phyloP scores from a whole-genome alignment of 2,113 vertebrate genomes.

The Castor canadensis region DNA sequence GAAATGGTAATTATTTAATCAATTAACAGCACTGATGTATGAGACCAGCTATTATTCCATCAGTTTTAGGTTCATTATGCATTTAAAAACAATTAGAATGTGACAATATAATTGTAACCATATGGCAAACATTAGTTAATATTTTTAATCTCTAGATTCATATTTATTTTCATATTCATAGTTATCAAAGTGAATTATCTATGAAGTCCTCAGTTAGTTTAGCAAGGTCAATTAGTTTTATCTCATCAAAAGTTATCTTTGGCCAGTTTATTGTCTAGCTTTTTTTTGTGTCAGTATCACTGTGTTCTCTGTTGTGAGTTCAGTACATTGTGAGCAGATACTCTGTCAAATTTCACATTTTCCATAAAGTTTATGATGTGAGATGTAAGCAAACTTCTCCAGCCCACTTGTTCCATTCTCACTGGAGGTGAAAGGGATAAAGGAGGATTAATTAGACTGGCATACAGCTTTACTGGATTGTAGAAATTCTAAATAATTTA shows the following conservation, averaged over 20 bases:
- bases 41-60: neutral
- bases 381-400: neutral
- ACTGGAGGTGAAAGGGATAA: neutral
- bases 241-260: neutral
- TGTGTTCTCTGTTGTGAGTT: neutral
- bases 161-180: neutral
- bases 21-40: neutral
- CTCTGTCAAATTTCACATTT: neutral
- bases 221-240: neutral
- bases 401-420: neutral
- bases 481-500: too few relatives aligned
- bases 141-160: neutral
- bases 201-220: neutral
- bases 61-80: neutral
- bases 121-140: constrained; percentile 34
- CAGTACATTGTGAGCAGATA: neutral
- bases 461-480: neutral
- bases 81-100: neutral
- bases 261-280: neutral
- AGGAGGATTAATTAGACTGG: constrained; percentile 7
- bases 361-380: neutral
- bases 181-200: constrained; percentile 27
- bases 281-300: neutral
- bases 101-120: neutral
- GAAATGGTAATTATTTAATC: neutral